These are phyloP conservation scores for Habroteleia sp. DNA, from an alignment of 2,888 invertebrate genomes.

Conservation along the genomic window DNA sequence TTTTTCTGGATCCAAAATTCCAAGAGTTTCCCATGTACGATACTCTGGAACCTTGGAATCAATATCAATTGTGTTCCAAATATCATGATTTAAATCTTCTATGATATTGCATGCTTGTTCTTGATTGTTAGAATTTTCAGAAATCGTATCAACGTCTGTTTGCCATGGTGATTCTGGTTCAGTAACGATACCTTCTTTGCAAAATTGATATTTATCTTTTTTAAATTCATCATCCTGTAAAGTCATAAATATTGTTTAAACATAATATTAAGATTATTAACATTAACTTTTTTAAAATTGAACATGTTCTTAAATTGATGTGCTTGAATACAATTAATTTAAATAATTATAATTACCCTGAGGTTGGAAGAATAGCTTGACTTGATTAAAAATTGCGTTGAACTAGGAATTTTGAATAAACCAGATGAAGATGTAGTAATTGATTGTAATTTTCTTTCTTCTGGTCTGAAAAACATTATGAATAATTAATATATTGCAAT, in stretches of 20 bases:
- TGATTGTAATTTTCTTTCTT: constrained; percentile 27
- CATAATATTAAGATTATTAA: no score
- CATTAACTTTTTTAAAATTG: no score
- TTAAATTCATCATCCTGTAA: constrained; percentile 20
- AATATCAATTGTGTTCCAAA: constrained; percentile 66
- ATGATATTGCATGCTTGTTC: neutral
- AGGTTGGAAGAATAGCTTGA: constrained; percentile 63
- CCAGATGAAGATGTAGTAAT: constrained; percentile 37
- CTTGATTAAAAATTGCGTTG: constrained; percentile 48
- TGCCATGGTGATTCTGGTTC: constrained; percentile 67
- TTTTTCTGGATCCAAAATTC: constrained; percentile 67
- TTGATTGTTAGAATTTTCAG: constrained; percentile 47
- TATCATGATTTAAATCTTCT: constrained; percentile 22
- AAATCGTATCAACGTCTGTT: constrained; percentile 45
- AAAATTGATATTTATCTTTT: constrained; percentile 8
- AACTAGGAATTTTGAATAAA: constrained; percentile 21
- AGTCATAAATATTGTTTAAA: constrained; percentile 2
- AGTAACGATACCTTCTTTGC: constrained; percentile 64
- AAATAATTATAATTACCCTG: constrained; percentile 12
- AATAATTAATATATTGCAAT: neutral
- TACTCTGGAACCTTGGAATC: constrained; percentile 58
- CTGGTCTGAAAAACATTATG: constrained; percentile 25
- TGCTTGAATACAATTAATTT: neutral
- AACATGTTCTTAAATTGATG: no score
- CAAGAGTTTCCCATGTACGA: constrained; percentile 77